These are phyloP conservation scores for Atta cephalotes DNA, from an alignment of 1,140 invertebrate genomes.

Conservation along the genomic window DNA sequence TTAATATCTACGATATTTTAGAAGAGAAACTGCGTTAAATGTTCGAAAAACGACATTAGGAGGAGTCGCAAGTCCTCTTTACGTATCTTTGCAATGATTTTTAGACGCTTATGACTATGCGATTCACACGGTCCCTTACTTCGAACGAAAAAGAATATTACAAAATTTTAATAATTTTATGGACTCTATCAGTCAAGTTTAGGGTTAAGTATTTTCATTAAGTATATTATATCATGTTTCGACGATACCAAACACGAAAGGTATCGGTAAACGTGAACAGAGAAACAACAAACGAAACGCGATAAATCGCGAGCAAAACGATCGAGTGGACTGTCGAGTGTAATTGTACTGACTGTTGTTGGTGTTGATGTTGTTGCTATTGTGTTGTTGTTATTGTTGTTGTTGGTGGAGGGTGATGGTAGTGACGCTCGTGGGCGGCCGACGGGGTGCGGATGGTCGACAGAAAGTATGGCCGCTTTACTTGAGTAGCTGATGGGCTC, in stretches of 20 bases:
- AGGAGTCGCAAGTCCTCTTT: not conserved
- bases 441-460: slow-evolving; percentile 70
- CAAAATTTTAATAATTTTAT: not conserved
- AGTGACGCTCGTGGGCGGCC: slow-evolving; percentile 66
- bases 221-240: not conserved
- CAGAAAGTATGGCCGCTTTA: slow-evolving; percentile 79
- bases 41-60: not conserved
- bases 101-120: not conserved
- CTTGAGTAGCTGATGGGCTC: slow-evolving; percentile 92
- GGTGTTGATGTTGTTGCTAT: slow-evolving; percentile 38
- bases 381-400: slow-evolving; percentile 33
- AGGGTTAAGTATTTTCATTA: slow-evolving; percentile 32
- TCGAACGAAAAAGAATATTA: not conserved
- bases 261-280: slow-evolving; percentile 13
- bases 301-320: slow-evolving; percentile 4
- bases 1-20: not conserved
- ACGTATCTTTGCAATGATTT: not conserved
- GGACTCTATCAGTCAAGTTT: slow-evolving; percentile 5
- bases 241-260: not conserved
- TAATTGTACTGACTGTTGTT: slow-evolving; percentile 58
- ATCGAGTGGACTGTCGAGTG: slow-evolving; percentile 49
- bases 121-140: not conserved
- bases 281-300: slow-evolving; percentile 20
- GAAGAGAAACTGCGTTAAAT: not conserved
- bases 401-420: slow-evolving; percentile 41